Conservation (phyloP, 2,888 invertebrate species). For the Scaptomyza polygonia region DNA sequence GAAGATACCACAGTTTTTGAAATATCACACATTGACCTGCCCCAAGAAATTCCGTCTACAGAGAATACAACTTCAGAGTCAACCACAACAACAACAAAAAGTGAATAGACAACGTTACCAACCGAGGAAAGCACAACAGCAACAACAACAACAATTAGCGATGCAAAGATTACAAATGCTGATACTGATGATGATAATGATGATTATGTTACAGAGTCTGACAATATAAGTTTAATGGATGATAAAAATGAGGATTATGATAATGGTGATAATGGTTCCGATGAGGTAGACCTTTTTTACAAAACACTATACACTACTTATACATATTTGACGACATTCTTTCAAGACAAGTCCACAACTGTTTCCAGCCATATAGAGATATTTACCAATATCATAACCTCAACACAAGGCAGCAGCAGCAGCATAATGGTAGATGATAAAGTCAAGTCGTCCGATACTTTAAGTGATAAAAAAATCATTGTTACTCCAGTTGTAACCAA, state of each 20-base stretch:
- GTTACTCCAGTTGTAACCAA: not conserved
- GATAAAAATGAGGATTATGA: conserved; percentile 74
- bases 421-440: conserved; percentile 15
- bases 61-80: conserved; percentile 9
- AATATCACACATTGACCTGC: not conserved
- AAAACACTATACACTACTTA: conserved; percentile 96
- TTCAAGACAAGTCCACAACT: conserved; percentile 92
- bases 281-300: conserved; percentile 91
- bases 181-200: conserved; percentile 1
- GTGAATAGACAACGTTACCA: conserved; percentile 6
- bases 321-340: conserved; percentile 95
- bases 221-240: conserved; percentile 2
- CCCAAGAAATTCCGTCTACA: not conserved
- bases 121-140: conserved; percentile 24
- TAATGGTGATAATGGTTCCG: conserved; percentile 79
- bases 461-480: conserved; percentile 24
- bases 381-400: conserved; percentile 93
- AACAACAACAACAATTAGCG: not conserved
- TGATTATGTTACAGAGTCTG: conserved; percentile 18
- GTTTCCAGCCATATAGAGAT: conserved; percentile 93
- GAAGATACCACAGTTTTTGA: conserved; percentile 1
- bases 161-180: not conserved
- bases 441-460: conserved; percentile 12
- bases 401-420: conserved; percentile 87
- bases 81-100: conserved; percentile 4